These are phyloP conservation scores for Trypoxylon attenuatum DNA, from an alignment of 2,888 invertebrate species.

Conservation along the genomic window DNA sequence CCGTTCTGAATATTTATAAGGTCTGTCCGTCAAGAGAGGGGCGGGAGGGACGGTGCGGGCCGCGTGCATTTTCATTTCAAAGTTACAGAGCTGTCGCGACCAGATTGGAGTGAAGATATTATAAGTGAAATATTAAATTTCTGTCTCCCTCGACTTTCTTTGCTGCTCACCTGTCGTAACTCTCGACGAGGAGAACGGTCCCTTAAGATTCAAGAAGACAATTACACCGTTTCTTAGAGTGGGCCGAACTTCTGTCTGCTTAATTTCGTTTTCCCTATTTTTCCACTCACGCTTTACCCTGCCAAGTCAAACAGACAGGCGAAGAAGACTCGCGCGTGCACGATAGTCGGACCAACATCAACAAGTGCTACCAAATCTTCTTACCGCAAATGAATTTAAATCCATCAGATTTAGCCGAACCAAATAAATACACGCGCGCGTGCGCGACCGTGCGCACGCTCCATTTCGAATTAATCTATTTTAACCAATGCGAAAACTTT, in stretches of 20 bases:
- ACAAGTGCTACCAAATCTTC: neutral
- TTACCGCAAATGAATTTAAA: no score
- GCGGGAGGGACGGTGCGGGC: constrained; percentile 6
- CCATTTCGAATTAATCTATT: neutral
- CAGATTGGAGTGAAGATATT: constrained; percentile 69
- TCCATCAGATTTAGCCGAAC: no score
- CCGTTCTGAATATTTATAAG: constrained; percentile 71
- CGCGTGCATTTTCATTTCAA: constrained; percentile 69
- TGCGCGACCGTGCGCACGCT: neutral
- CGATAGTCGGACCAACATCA: neutral
- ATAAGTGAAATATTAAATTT: constrained; percentile 70
- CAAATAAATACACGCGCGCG: no score
- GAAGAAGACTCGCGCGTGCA: neutral
- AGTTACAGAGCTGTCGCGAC: constrained; percentile 65
- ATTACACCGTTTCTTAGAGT: constrained; percentile 30
- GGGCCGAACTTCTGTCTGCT: neutral
- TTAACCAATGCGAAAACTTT: constrained; percentile 1
- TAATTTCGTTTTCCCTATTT: neutral
- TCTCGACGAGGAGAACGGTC: constrained; percentile 17
- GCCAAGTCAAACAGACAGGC: neutral
- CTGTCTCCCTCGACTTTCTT: constrained; percentile 30
- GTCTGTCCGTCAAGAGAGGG: constrained; percentile 63
- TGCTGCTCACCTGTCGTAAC: constrained; percentile 41
- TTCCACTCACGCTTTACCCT: neutral
- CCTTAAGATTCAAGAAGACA: constrained; percentile 16